A percentile compares a stretch with the other conserved stretches of the same genome.
phyloP scores from a whole-genome alignment of 2,113 vertebrate genomes.

The Carettochelys insculpta region DNA sequence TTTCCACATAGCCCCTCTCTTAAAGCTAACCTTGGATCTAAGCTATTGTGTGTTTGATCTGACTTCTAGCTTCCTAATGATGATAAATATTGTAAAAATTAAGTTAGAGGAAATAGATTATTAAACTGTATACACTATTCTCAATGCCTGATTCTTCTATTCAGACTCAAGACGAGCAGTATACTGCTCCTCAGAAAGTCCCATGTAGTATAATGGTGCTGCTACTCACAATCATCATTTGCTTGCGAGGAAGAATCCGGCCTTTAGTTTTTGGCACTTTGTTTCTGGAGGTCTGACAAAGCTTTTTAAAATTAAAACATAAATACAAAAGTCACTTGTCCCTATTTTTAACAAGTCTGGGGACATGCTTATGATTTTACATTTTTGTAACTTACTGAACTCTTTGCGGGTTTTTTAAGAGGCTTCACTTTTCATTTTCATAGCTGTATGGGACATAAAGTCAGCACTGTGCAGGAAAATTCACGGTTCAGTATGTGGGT shows the following conservation, averaged over 20 bases:
- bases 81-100: background rate
- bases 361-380: background rate
- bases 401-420: background rate
- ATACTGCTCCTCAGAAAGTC: background rate
- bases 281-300: background rate
- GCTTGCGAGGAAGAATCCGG: background rate
- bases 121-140: background rate
- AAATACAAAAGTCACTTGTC: background rate
- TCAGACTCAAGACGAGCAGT: background rate
- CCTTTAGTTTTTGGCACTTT: background rate
- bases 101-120: background rate
- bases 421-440: background rate
- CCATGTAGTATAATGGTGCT: accelerated
- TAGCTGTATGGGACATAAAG: background rate
- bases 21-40: background rate
- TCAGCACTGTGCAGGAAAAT: background rate
- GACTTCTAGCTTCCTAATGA: background rate
- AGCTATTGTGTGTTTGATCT: accelerated
- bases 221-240: background rate
- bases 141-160: background rate
- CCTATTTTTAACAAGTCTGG: background rate
- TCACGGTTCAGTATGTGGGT: background rate
- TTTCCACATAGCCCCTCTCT: background rate
- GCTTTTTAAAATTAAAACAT: background rate
- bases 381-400: background rate